Base-by-base conservation (phyloP, 2,113 vertebrate genomes). In the Lepidothrix coronata region DNA sequence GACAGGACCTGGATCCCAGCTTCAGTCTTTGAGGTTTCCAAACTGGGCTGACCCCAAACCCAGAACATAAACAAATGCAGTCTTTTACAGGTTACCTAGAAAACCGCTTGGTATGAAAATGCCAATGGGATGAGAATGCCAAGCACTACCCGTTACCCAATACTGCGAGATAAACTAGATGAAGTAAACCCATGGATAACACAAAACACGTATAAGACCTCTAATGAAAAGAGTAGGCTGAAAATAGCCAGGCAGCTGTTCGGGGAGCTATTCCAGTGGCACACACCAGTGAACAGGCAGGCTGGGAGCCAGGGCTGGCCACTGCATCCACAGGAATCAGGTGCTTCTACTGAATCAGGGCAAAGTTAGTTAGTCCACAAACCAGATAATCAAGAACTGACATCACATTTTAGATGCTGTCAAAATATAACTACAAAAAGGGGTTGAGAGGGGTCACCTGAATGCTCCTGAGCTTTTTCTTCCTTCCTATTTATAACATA, bases 231-330 rank as follows among this genome's bases (percentile, higher is more conserved):
- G 25, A 67, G 46, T 3, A 15, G 44, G 11, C n/a, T 82, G 61
- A 77, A 66, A 70, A 20, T 24, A 22, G 28, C 3, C 27, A 12
- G 55, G 17, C 55, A 75, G 70, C 31, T 62, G 10, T 67, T 54
- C 49, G 52, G 39, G 18, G 14, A 81, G 52, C n/a, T 0, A 2
- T 11, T 79, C 17, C 31, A n/a, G 25, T 3, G 0, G 7, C 18
- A 30, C 24, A 9, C 14, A 28, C 12, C 41, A 51, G 49, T 5
- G 21, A 66, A 28, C 20, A 71, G 57, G 65, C 46, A 44, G 15
- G 20, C 25, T 70, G 43, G 61, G 28, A 78, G 10, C 25, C 12
- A 35, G 41, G 14, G 14, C 37, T 61, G 37, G 23, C 15, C 17
- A 3, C 1, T 9, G 30, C 54, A 17, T 44, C 58, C 71, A 75